phyloP scores from a whole-genome alignment of 2,113 vertebrate species.

The Mormyrus lacerda region DNA sequence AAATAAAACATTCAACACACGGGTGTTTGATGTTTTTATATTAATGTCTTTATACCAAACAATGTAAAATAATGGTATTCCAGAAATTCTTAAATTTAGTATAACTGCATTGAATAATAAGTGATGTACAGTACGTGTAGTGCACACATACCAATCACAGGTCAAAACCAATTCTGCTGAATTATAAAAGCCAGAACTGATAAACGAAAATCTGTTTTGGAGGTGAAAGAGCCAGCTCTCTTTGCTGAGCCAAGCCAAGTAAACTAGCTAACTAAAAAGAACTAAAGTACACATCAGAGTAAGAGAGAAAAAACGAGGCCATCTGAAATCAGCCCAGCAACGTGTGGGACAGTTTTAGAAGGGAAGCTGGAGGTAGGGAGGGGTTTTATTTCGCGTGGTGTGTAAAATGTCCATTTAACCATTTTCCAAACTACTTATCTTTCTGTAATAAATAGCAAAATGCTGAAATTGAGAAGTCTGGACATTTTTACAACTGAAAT shows the following conservation, averaged over 20 bases:
- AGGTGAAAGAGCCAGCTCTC: neutral
- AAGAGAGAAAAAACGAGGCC: no score
- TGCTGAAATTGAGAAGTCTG: neutral
- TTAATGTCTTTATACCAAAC: neutral
- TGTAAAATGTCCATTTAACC: neutral
- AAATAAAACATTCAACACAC: neutral
- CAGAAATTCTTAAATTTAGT: neutral
- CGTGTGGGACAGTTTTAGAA: neutral
- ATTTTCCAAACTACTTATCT: no score
- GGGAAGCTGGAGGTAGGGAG: neutral
- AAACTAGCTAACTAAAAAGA: neutral
- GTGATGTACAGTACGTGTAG: no score
- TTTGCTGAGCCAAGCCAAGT: neutral
- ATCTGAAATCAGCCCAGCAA: neutral
- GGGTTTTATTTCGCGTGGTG: neutral
- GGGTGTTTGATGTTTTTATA: neutral
- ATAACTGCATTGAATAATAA: neutral
- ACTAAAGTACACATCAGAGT: no score
- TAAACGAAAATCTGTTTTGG: neutral
- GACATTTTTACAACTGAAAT: neutral
- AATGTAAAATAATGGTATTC: neutral
- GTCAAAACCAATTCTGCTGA: no score
- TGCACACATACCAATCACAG: no score
- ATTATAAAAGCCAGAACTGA: neutral
- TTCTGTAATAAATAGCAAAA: neutral